A percentile compares a stretch with the other conserved stretches of the same genome.
Evolutionary conservation across 2,888 invertebrate species (phyloP).

Genomic region (Odontomyia ornata): DNA sequence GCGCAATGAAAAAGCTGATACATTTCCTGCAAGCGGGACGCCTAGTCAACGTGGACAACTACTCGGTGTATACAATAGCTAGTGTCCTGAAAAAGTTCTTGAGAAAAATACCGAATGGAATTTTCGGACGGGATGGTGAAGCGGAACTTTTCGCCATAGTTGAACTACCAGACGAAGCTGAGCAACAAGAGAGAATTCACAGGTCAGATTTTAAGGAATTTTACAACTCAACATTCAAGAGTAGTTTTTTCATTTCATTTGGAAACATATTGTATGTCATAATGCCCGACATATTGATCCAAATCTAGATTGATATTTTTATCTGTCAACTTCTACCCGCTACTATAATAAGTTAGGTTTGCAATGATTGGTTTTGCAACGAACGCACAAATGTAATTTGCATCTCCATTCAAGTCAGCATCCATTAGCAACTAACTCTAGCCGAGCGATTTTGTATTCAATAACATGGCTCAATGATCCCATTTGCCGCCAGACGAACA

Average conservation of each 20-base stretch:
- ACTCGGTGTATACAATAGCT: constrained; percentile 96
- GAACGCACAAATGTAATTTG: no score
- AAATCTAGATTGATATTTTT: no score
- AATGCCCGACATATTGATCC: no score
- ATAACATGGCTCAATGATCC: constrained; percentile 5
- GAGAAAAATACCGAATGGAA: constrained; percentile 94
- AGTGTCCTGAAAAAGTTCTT: constrained; percentile 98
- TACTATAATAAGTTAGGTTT: no score
- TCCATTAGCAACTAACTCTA: background rate
- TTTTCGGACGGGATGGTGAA: constrained; percentile 93
- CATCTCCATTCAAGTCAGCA: no score
- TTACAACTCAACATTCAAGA: no score
- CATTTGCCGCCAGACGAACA: constrained; percentile 22
- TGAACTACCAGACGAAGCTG: constrained; percentile 80
- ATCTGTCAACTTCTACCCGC: no score
- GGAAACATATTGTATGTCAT: no score
- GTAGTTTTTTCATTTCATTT: no score
- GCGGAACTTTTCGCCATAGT: constrained; percentile 89
- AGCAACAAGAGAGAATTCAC: constrained; percentile 92
- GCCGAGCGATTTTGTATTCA: background rate
- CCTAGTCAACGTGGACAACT: constrained; percentile 91
- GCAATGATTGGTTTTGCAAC: no score
- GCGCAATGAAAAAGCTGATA: constrained; percentile 91
- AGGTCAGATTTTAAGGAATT: constrained; percentile 71
- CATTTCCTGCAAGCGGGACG: constrained; percentile 91